Conservation (phyloP, 2,888 invertebrate genomes). For the Sycophila texana region DNA sequence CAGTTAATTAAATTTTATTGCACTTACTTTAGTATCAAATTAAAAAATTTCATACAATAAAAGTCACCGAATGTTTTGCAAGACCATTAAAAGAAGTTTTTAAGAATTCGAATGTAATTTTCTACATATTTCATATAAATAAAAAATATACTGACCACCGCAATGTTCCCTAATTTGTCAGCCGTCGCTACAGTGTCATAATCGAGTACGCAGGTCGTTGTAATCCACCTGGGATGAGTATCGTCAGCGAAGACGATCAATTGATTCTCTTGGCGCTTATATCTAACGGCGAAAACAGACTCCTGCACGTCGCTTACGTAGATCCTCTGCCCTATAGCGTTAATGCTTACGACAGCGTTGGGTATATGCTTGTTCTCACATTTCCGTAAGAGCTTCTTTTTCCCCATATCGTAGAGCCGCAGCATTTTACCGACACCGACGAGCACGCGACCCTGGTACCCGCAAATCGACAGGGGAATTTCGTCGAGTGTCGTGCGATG, state of each 20-base stretch:
- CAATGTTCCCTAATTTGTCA: constrained; percentile 98
- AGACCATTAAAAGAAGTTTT: not conserved
- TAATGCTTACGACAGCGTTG: constrained; percentile 94
- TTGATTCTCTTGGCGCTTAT: constrained; percentile 96
- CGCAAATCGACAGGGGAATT: constrained; percentile 90
- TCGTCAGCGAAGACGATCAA: constrained; percentile 99
- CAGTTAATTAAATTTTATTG: too few relatives aligned
- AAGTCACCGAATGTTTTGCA: too few relatives aligned
- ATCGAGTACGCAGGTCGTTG: constrained; percentile 93
- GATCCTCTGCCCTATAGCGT: constrained; percentile 95
- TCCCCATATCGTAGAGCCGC: constrained; percentile 96
- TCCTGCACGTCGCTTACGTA: constrained; percentile 98
- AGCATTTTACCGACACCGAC: constrained; percentile 95
- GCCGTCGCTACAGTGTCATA: constrained; percentile 97
- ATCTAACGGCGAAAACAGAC: constrained; percentile 96
- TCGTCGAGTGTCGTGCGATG: constrained; percentile 97
- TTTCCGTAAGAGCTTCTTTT: constrained; percentile 96
- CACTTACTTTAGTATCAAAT: too few relatives aligned
- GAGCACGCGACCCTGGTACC: constrained; percentile 93
- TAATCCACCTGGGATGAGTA: constrained; percentile 97
- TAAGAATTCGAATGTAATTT: not conserved
- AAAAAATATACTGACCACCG: constrained; percentile 81
- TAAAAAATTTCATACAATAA: too few relatives aligned
- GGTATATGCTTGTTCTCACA: constrained; percentile 99
- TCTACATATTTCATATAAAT: not conserved